These are phyloP conservation scores for Sinocyclocheilus anophthalmus DNA, from an alignment of 2,113 vertebrate genomes.

Conservation along the genomic window DNA sequence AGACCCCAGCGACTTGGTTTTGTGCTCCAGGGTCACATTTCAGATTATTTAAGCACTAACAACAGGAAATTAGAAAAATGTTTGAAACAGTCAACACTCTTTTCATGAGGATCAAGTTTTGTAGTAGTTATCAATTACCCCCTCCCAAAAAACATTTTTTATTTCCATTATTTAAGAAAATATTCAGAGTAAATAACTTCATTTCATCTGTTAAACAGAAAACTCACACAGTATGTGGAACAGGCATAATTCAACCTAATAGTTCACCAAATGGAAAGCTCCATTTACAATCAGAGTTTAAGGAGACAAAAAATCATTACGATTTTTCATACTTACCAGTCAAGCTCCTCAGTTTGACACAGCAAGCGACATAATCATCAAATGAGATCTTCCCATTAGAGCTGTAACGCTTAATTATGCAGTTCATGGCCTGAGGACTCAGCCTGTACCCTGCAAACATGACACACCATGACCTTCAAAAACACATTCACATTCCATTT, in stretches of 20 bases:
- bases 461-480: not conserved
- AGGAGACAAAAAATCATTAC: not conserved
- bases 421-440: conserved; percentile 86
- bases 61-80: too few species aligned
- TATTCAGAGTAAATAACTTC: not conserved
- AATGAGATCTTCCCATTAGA: conserved; percentile 83
- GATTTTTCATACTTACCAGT: conserved; percentile 78
- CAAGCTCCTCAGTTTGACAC: conserved; percentile 85
- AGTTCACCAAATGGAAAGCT: not conserved
- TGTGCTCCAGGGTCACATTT: too few species aligned
- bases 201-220: not conserved
- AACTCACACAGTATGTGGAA: not conserved
- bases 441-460: conserved; percentile 74
- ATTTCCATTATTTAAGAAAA: not conserved
- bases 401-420: conserved; percentile 85
- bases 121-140: not conserved
- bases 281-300: not conserved
- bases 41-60: not conserved
- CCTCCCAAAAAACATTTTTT: not conserved
- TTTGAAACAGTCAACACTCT: too few species aligned
- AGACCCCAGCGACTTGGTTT: too few species aligned
- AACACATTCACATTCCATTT: not conserved
- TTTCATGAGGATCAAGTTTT: not conserved
- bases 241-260: not conserved
- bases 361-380: conserved; percentile 92